Evolutionary conservation across 2,113 vertebrate species (phyloP), one percentile per base, ranked within the genome.

Genomic region (Ailuropoda melanoleuca): DNA sequence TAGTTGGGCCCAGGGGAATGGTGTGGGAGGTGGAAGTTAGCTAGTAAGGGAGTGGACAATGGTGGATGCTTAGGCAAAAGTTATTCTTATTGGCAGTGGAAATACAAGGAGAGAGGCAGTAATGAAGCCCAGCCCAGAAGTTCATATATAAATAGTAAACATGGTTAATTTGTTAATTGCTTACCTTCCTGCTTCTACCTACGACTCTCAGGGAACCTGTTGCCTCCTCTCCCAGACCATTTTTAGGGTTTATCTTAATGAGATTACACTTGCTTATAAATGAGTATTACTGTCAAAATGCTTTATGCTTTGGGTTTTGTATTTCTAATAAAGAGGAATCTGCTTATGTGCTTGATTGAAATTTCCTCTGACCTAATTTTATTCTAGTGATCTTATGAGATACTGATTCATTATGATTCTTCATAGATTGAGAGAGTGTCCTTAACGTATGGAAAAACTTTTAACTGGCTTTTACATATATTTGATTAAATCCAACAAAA

Each of bases 391-490:
- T 31, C 34, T 68, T 78, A 13, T 72, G 88, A 96, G 19, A 34
- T 58, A 24, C 18, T 74, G 34, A 56, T 88, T 93, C 58, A 91
- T 93, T 85, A 84, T 82, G 77, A 93, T 26, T 82, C n/a, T 96
- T 90, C 23, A 48, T 72, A 53, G 50, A 50, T 62, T 96, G 81
- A 88, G 10, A 75, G 55, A 75, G 21, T 1, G 19, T 83, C 14
- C 6, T 31, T 88, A 88, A 86, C 4, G 1, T n/a, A 60, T 8
- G 31, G 11, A 31, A 15, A 96, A 95, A 53, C 4, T 93, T 66
- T 66, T 78, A 93, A 39, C 48, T 94, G 2, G 15, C 8, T 82
- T 70, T 75, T 92, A 58, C 31, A 46, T 46, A 18, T 70, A 58
- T 66, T 58, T 92, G 26, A 89, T 56, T 96, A 60, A 89, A 86